Percentiles rank a stretch among this genome's conserved stretches.
These are phyloP conservation scores for Phataginus tetradactyla DNA, from an alignment of 2,797 vertebrate species.

Conservation along the genomic window DNA sequence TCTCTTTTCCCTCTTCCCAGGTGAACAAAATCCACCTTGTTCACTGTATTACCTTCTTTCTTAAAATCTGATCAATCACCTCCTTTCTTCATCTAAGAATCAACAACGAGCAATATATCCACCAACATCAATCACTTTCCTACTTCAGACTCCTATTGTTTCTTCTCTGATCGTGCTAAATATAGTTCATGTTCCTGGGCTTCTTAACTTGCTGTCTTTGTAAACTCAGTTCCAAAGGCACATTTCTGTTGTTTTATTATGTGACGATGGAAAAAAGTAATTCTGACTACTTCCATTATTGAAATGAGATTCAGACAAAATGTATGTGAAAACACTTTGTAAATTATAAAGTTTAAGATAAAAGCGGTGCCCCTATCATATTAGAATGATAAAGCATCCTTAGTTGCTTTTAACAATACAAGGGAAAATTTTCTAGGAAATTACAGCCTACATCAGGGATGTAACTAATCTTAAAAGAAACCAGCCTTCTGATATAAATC, in stretches of 20 bases:
- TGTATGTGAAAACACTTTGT: neutral
- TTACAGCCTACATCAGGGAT: neutral
- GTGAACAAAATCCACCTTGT: neutral
- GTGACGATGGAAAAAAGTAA: neutral
- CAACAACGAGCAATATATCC: neutral
- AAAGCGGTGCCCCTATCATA: neutral
- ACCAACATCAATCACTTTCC: neutral
- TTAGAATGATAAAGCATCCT: constrained; percentile 11
- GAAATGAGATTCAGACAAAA: constrained; percentile 17
- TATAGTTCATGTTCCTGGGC: constrained; percentile 29
- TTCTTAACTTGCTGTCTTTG: constrained; percentile 44
- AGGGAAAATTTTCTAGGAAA: constrained; percentile 18
- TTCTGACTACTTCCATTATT: neutral
- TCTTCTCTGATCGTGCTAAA: constrained; percentile 49
- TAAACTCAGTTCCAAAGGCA: neutral
- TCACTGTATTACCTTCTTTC: neutral
- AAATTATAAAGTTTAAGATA: constrained; percentile 5
- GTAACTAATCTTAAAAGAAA: constrained; percentile 30
- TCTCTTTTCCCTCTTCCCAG: neutral
- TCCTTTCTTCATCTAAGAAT: constrained; percentile 24
- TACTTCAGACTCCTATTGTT: neutral
- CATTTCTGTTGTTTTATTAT: constrained; percentile 45
- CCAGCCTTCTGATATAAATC: neutral
- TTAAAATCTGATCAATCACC: neutral
- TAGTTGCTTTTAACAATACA: neutral